A percentile compares a stretch with the other conserved stretches of the same genome.
Evolutionary conservation across 2,797 vertebrate species (phyloP).

Genomic region (Onychomys leucogaster): DNA sequence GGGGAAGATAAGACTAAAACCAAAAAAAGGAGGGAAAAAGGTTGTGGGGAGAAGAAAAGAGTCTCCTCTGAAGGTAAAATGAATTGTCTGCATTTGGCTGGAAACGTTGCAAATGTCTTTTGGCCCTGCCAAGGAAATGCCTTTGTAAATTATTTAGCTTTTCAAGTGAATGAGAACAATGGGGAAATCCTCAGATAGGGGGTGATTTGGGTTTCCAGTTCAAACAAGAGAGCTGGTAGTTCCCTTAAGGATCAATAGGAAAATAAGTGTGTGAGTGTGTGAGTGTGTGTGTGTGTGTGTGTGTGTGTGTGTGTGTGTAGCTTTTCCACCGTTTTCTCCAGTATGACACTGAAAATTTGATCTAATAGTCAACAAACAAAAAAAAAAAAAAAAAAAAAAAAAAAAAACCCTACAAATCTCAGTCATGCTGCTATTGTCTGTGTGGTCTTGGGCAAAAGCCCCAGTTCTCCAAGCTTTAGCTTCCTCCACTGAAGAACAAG

Average conservation of each 20-base stretch:
- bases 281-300: background rate
- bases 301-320: background rate
- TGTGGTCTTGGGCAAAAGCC: background rate
- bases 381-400: conserved; percentile 1
- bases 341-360: background rate
- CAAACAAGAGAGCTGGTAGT: background rate
- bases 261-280: background rate
- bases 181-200: background rate
- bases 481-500: background rate
- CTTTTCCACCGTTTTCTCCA: background rate
- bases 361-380: background rate
- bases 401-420: background rate
- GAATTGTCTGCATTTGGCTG: conserved; percentile 32
- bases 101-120: conserved; percentile 37
- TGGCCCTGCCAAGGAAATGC: conserved; percentile 5
- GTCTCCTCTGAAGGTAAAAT: conserved; percentile 1
- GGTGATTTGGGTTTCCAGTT: conserved; percentile 14
- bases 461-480: background rate
- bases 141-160: conserved; percentile 65
- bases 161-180: conserved; percentile 24
- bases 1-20: conserved; percentile 42
- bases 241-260: background rate
- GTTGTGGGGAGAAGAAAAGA: background rate
- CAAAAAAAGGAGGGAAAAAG: background rate
- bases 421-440: background rate